These are phyloP conservation scores for Halcyon badia DNA, from an alignment of 2,797 vertebrate genomes.

Conservation along the genomic window DNA sequence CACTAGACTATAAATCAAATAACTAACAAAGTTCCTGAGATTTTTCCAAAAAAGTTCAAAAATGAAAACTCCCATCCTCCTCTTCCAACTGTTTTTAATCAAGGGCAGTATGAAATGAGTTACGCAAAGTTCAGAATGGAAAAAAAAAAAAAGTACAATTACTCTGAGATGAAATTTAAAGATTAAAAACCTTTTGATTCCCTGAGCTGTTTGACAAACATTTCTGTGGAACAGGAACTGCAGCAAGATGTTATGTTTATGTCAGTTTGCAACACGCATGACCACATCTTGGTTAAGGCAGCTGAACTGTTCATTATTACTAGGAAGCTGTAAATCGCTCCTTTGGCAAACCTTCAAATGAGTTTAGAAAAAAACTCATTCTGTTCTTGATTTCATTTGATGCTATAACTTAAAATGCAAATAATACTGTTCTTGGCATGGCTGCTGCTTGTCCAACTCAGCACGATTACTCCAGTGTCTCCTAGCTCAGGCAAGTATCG, in stretches of 20 bases:
- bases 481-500: not conserved
- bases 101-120: constrained; percentile 26
- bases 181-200: constrained; percentile 8
- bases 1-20: constrained; percentile 16
- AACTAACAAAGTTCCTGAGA: constrained; percentile 7
- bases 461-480: not conserved
- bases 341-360: constrained; percentile 66
- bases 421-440: constrained; percentile 75
- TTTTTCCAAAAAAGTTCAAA: not conserved
- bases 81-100: constrained; percentile 51
- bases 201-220: constrained; percentile 29
- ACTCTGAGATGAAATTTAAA: constrained; percentile 2
- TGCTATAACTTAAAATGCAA: constrained; percentile 69
- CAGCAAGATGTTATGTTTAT: constrained; percentile 32
- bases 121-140: constrained; percentile 3
- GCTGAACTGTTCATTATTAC: constrained; percentile 24
- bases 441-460: not conserved
- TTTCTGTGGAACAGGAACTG: constrained; percentile 33
- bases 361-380: constrained; percentile 25
- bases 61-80: not conserved
- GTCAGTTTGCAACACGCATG: not conserved
- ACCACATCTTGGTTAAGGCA: constrained; percentile 34
- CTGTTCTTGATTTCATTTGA: constrained; percentile 39
- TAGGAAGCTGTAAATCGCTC: constrained; percentile 67
- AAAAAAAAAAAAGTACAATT: not conserved